Evolutionary conservation across 2,888 invertebrate genomes (phyloP).

Genomic region (Scrobipalpa atriplicella): DNA sequence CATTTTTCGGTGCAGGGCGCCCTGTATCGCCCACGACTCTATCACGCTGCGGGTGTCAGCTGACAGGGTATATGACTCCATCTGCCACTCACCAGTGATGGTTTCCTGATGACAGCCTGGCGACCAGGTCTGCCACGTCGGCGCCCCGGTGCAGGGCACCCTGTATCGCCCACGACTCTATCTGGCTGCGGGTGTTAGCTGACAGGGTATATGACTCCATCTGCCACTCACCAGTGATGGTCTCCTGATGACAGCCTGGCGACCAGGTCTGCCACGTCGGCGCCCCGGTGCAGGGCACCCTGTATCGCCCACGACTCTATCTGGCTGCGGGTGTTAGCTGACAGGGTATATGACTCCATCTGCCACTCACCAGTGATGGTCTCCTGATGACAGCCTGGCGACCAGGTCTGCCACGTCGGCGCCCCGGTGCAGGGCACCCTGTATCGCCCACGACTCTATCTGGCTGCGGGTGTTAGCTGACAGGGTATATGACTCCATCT

Average conservation of each 20-base stretch:
- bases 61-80: too few species aligned
- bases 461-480: too few species aligned
- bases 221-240: background rate
- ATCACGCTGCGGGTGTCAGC: background rate
- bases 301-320: slow-evolving; percentile 83
- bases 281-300: slow-evolving; percentile 77
- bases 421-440: slow-evolving; percentile 84
- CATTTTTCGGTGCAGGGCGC: slow-evolving; percentile 84
- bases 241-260: slow-evolving; percentile 54
- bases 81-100: background rate
- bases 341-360: too few species aligned
- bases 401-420: slow-evolving; percentile 81
- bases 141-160: slow-evolving; percentile 82
- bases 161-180: slow-evolving; percentile 95
- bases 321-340: too few species aligned
- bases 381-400: slow-evolving; percentile 74
- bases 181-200: too few species aligned
- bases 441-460: slow-evolving; percentile 84
- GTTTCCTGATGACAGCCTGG: slow-evolving; percentile 66
- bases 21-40: slow-evolving; percentile 95
- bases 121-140: slow-evolving; percentile 83
- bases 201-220: too few species aligned
- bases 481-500: too few species aligned
- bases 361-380: background rate
- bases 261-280: slow-evolving; percentile 79